Evolutionary conservation across 30 jellyfish, hydroid and myxozoan species (phyloP), one percentile per base, ranked within the genome.

Genomic region (Chrysaora quinquecirrha): DNA sequence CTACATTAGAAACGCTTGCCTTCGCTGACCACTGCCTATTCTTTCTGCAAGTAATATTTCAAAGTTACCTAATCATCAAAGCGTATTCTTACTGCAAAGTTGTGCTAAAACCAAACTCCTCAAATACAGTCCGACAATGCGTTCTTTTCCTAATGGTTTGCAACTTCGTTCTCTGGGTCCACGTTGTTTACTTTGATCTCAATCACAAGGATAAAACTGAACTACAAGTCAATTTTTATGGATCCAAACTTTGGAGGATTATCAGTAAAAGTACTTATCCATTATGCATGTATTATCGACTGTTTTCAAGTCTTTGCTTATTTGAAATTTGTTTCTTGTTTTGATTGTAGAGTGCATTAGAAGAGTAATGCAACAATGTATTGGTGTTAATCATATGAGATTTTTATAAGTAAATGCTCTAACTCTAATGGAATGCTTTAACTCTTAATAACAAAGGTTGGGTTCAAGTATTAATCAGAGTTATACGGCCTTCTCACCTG

Each of bases 51-150:
- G 94, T 84, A 16, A 31, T 84, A 12, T 48, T 84, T 30, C 87
- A 84, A 46, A 73, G 81, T 20, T 64, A 73, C 34, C 78, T 84
- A 20, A 84, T 84, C 76, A 11, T 84, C 52, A 84, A 84, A 65
- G 85, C 94, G 3, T 84, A 71, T 25, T 84, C 94, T 20, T 84
- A 84, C 80, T 72, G 87, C 83, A 50, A 68, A 38, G 87, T 84
- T 30, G 87, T 63, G 4, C 47, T 72, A 48, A 74, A 84, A 56
- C 94, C 94, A 21, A 74, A 52, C 48, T 47, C 87, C 7, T 72
- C 94, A 1, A 84, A 84, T 61, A 84, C 76, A 14, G 72, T 84
- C 58, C 47, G 87, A 54, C 94, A 84, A 43, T 84, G 94, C 38
- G 62, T 84, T n/a, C 71, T 84, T 12, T 84, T 71, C 43, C 49